Conservation (phyloP, 2,888 invertebrate species). For the Dasysyrphus albostriatus region DNA sequence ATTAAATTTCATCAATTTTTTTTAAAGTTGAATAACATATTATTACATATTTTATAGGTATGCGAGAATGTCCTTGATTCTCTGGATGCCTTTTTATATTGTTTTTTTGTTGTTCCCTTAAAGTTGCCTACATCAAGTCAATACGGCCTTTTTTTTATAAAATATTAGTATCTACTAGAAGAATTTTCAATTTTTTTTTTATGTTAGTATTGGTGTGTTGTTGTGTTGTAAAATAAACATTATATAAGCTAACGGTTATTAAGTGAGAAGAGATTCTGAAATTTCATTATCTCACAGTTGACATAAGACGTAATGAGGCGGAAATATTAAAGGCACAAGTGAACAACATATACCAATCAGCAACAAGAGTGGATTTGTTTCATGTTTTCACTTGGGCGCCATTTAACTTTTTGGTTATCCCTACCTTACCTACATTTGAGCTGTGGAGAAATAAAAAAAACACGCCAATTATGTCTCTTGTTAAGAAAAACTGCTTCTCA, state of each 20-base stretch:
- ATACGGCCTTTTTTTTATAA: slow-evolving; percentile 8
- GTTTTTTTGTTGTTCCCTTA: background rate
- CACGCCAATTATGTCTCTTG: too few relatives aligned
- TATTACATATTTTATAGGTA: background rate
- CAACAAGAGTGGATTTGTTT: background rate
- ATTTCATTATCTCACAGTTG: slow-evolving; percentile 69
- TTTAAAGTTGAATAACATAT: background rate
- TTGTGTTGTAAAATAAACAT: slow-evolving; percentile 47
- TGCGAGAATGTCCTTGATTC: background rate
- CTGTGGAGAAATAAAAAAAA: too few relatives aligned
- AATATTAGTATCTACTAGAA: background rate
- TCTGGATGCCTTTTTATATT: background rate
- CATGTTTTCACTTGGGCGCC: background rate
- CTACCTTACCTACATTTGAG: too few relatives aligned
- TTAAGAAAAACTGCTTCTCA: too few relatives aligned
- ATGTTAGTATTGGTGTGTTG: background rate
- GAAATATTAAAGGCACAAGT: slow-evolving; percentile 53
- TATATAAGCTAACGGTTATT: slow-evolving; percentile 59
- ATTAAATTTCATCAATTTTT: slow-evolving; percentile 23
- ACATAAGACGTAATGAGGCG: slow-evolving; percentile 63
- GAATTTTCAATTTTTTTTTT: slow-evolving; percentile 2
- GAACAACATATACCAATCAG: slow-evolving; percentile 4
- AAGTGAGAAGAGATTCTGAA: slow-evolving; percentile 37
- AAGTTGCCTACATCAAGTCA: background rate
- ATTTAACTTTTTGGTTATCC: background rate